Evolutionary conservation across 2,113 vertebrate species (phyloP).

Genomic region (Coturnix japonica): DNA sequence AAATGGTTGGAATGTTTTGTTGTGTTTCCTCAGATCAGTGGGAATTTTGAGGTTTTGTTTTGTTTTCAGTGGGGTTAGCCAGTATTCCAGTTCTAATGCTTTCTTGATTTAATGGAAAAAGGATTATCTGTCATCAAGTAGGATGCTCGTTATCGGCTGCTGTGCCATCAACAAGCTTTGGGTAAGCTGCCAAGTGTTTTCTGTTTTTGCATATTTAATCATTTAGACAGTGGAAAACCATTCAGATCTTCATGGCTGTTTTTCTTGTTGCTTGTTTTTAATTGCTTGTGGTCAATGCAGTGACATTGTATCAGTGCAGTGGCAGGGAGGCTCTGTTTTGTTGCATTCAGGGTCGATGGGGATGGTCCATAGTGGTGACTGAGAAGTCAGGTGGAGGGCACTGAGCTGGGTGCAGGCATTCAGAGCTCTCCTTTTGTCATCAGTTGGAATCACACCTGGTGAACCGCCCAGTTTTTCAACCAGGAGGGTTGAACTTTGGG

Average conservation of each 20-base stretch:
- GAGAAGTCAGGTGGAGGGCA: background rate
- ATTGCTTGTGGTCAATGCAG: background rate
- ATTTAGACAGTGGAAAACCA: slow-evolving; percentile 6
- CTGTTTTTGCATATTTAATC: slow-evolving; percentile 40
- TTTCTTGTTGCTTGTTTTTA: background rate
- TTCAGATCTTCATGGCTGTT: background rate
- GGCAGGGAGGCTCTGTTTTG: background rate
- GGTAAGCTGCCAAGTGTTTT: slow-evolving; percentile 50
- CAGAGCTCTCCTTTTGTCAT: background rate
- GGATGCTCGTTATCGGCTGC: slow-evolving; percentile 30
- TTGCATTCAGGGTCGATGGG: background rate
- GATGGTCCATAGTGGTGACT: background rate
- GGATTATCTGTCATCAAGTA: slow-evolving; percentile 67
- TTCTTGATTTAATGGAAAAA: slow-evolving; percentile 70
- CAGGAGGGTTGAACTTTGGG: too few species aligned
- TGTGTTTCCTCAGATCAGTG: background rate
- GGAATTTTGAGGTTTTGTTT: background rate
- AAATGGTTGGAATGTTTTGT: background rate
- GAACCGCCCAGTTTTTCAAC: background rate
- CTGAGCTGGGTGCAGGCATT: accelerated
- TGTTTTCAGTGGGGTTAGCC: slow-evolving; percentile 11
- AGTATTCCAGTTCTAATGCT: slow-evolving; percentile 42
- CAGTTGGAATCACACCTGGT: accelerated
- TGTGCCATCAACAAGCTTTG: slow-evolving; percentile 50
- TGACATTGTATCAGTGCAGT: background rate